Evolutionary conservation across 92 coral and sea anemone genomes (phyloP).

Genomic region (Epizoanthus fatuus): DNA sequence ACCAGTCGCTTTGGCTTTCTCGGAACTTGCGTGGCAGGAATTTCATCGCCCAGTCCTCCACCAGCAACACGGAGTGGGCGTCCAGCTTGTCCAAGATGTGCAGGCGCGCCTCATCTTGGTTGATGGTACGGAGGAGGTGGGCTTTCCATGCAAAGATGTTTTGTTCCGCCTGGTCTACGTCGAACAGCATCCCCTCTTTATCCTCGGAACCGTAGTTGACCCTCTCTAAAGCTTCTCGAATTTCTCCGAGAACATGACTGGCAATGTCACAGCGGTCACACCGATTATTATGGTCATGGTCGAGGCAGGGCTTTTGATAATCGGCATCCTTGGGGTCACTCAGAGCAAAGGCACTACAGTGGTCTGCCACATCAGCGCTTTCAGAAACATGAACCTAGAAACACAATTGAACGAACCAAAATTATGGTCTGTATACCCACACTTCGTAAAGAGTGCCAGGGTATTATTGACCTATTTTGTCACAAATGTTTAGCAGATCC

Average conservation of each 20-base stretch:
- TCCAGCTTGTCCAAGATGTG: constrained; percentile 8
- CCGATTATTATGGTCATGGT: constrained; percentile 9
- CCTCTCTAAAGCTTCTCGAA: not conserved
- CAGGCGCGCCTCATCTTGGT: constrained; percentile 21
- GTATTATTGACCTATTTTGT: too few relatives aligned
- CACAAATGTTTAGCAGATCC: too few relatives aligned
- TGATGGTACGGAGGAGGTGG: constrained; percentile 19
- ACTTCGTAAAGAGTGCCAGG: too few relatives aligned
- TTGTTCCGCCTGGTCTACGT: not conserved
- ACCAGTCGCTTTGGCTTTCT: constrained; percentile 14
- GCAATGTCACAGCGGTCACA: constrained; percentile 1
- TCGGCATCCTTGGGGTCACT: not conserved
- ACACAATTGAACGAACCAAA: too few relatives aligned
- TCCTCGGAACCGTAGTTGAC: not conserved
- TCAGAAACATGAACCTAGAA: constrained; percentile 20
- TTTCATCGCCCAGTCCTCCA: not conserved
- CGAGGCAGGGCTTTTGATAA: not conserved
- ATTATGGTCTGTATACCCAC: too few relatives aligned
- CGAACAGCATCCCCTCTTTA: not conserved
- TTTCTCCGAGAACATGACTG: not conserved
- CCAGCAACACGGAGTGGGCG: not conserved
- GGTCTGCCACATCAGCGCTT: constrained; percentile 14
- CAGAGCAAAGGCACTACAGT: constrained; percentile 19
- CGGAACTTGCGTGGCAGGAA: constrained; percentile 6
- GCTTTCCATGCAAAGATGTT: constrained; percentile 36